Evolutionary conservation across 2,888 invertebrate genomes (phyloP).

Genomic region (Erpobdella octoculata): DNA sequence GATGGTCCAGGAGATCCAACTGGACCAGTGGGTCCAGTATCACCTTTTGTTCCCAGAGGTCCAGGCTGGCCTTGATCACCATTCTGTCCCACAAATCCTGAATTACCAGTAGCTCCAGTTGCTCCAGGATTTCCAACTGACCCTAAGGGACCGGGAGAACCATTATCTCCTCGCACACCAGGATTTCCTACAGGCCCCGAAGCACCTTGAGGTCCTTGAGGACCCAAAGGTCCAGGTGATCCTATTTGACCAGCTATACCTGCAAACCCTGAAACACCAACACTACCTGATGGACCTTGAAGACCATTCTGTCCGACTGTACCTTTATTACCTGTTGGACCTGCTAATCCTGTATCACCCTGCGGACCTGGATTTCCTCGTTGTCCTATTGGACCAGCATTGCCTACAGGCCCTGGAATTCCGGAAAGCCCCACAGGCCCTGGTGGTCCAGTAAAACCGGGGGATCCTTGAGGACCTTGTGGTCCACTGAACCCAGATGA

Average conservation of each 20-base stretch:
- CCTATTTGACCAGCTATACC: slow-evolving; percentile 33
- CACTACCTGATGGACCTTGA: slow-evolving; percentile 24
- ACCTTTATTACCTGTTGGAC: slow-evolving; percentile 32
- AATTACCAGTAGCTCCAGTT: slow-evolving; percentile 29
- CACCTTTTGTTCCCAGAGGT: slow-evolving; percentile 34
- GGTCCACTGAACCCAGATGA: slow-evolving; percentile 25
- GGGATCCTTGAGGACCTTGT: slow-evolving; percentile 25
- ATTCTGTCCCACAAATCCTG: slow-evolving; percentile 29
- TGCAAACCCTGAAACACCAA: slow-evolving; percentile 31
- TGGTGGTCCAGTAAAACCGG: slow-evolving; percentile 31
- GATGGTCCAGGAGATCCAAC: slow-evolving; percentile 29
- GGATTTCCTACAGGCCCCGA: slow-evolving; percentile 29
- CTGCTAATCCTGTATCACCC: slow-evolving; percentile 32
- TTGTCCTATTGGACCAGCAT: slow-evolving; percentile 29
- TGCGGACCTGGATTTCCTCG: slow-evolving; percentile 41
- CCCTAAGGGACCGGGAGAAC: slow-evolving; percentile 22
- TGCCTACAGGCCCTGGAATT: slow-evolving; percentile 25
- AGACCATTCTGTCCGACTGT: slow-evolving; percentile 26
- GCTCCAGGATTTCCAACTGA: slow-evolving; percentile 29
- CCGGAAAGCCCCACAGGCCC: slow-evolving; percentile 34
- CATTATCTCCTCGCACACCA: slow-evolving; percentile 31
- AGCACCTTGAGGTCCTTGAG: slow-evolving; percentile 39
- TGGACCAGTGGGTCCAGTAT: slow-evolving; percentile 27
- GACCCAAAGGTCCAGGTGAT: slow-evolving; percentile 50
- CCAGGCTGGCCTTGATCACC: slow-evolving; percentile 32